Percentiles rank a stretch among this genome's conserved stretches.
These are phyloP conservation scores for Lepeophtheirus nordmannii DNA, from an alignment of 2,888 invertebrate genomes.

Conservation along the genomic window DNA sequence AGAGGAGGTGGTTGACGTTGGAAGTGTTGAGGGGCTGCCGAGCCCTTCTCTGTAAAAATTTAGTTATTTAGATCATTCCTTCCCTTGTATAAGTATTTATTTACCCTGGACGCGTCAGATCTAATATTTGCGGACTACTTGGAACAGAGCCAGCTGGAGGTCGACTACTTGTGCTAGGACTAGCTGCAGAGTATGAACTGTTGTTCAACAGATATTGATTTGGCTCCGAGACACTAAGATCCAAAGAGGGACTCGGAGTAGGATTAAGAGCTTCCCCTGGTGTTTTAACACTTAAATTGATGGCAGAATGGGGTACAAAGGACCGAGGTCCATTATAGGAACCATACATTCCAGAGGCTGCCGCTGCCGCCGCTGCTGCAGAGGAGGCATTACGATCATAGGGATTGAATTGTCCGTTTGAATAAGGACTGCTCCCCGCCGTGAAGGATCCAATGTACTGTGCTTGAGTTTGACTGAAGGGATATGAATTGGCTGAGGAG, in stretches of 20 bases:
- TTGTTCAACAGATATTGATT: neutral
- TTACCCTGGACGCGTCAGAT: slow-evolving; percentile 18
- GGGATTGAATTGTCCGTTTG: neutral
- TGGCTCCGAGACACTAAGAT: neutral
- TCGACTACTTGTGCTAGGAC: neutral
- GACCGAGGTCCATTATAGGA: slow-evolving; percentile 12
- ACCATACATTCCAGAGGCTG: slow-evolving; percentile 10
- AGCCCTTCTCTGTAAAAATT: neutral
- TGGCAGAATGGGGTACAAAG: slow-evolving; percentile 24
- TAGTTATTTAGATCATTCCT: too few species aligned
- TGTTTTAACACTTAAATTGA: slow-evolving; percentile 22
- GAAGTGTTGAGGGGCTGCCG: neutral
- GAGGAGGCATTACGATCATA: slow-evolving; percentile 6
- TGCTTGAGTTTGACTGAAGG: neutral
- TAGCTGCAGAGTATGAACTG: neutral
- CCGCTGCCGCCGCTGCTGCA: neutral
- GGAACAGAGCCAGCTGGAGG: neutral
- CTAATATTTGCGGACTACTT: slow-evolving; percentile 23
- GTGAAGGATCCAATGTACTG: slow-evolving; percentile 9
- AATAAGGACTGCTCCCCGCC: neutral
- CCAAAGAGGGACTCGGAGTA: neutral
- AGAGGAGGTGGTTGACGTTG: neutral
- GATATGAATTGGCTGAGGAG: neutral
- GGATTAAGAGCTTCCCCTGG: slow-evolving; percentile 11
- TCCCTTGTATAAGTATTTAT: too few species aligned